Base-by-base conservation (phyloP, 2,797 vertebrate genomes). In the Halcyon leucocephala region DNA sequence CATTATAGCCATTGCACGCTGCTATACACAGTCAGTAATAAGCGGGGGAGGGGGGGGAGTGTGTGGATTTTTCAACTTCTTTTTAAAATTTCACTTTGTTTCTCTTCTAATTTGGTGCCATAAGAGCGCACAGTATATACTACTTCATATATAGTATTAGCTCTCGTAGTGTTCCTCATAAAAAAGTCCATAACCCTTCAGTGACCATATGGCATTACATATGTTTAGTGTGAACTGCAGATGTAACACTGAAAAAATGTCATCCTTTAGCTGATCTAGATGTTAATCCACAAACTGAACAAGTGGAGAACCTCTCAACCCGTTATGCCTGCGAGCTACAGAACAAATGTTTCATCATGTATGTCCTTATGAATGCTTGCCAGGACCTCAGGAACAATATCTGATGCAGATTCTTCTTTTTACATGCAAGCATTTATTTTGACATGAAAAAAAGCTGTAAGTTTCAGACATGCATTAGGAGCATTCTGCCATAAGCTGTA, bases 141-240 rank as follows among this genome's bases (percentile, higher is more conserved):
- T 48, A n/a, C 20, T 77, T 71, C 54, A 41, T 62, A 26, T 18
- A n/a, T 60, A 54, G 41, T 73, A 83, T 48, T 72, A 82, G 10
- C n/a, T 88, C 39, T 52, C 41, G 10, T 51, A 58, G 29, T 65
- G 77, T 86, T 84, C 31, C 28, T 80, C 73, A 73, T 55, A 54
- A 89, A 52, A 21, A 37, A 62, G 28, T 33, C 46, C 20, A 77
- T 74, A 93, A 77, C 39, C 21, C 3, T 81, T 88, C 5, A 0
- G 60, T 80, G 87, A 66, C 91, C 82, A 85, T 93, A 83, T 87
- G 81, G 85, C n/a, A 93, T 95, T 93, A 51, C 72, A 87, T 88
- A 95, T 74, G 71, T 82, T 96, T 70, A 88, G 37, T 26, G 77
- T 21, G 1, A 66, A 89, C 52, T 92, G 37, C 54, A 79, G 93